Conservation (phyloP, 2,113 vertebrate species). For the Cheilinus undulatus region DNA sequence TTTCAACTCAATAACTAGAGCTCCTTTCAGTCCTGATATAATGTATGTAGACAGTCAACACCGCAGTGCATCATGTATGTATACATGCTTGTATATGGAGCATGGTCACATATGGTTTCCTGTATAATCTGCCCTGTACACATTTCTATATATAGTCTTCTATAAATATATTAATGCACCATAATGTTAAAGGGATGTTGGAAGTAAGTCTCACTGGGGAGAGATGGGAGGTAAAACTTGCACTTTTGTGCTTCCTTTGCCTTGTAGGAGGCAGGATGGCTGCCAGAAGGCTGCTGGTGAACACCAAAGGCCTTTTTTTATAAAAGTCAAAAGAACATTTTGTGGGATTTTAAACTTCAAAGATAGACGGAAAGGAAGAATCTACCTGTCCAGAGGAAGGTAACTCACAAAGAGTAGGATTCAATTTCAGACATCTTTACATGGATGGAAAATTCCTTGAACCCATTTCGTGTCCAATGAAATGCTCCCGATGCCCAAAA, state of each 20-base stretch:
- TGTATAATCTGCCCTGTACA: constrained; percentile 14
- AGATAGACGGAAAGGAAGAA: background rate
- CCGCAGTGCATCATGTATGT: constrained; percentile 4
- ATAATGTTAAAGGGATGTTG: constrained; percentile 46
- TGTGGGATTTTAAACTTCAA: too few relatives aligned
- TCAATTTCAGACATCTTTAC: background rate
- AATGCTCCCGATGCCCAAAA: too few relatives aligned
- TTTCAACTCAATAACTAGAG: background rate
- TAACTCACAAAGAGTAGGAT: background rate
- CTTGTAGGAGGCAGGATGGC: background rate
- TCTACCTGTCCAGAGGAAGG: background rate
- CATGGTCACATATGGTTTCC: constrained; percentile 29
- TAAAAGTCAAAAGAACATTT: too few relatives aligned
- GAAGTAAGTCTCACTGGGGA: constrained; percentile 16
- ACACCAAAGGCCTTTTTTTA: constrained; percentile 10
- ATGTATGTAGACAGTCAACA: background rate
- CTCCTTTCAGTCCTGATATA: background rate
- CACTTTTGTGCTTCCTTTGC: background rate
- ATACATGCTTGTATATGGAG: background rate
- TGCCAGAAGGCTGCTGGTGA: constrained; percentile 14
- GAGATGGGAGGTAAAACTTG: background rate
- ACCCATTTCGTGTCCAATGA: too few relatives aligned
- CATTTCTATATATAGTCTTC: constrained; percentile 51
- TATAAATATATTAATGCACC: constrained; percentile 60
- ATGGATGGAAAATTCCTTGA: too few relatives aligned